Evolutionary conservation across 2,797 vertebrate genomes (phyloP).

Genomic region (Lateolabrax maculatus): DNA sequence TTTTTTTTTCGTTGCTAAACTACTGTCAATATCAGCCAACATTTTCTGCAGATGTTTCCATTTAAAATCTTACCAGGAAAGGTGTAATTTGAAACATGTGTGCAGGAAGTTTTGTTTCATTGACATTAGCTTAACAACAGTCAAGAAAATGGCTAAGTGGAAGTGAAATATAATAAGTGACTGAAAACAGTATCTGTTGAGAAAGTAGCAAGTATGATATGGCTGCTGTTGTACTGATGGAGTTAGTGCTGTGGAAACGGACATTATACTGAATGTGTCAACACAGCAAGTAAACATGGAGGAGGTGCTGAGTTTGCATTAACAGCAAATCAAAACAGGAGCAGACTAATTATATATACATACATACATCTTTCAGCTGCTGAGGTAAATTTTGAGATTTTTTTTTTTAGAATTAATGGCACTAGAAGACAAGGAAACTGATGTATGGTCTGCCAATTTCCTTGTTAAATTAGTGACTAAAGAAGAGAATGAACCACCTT

Average conservation of each 20-base stretch:
- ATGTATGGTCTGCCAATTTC: background rate
- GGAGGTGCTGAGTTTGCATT: background rate
- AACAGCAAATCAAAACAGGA: too few relatives aligned
- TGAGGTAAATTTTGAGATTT: background rate
- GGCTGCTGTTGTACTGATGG: background rate
- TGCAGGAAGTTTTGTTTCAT: background rate
- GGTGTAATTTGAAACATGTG: background rate
- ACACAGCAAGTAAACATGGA: background rate
- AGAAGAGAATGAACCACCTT: background rate
- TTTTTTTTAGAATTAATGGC: background rate
- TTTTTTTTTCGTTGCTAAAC: too few relatives aligned
- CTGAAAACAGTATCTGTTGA: too few relatives aligned
- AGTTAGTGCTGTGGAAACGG: background rate
- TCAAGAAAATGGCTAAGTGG: background rate
- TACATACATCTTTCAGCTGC: background rate
- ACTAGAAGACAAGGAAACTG: too few relatives aligned
- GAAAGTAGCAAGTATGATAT: too few relatives aligned
- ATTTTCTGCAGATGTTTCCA: background rate
- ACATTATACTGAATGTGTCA: too few relatives aligned
- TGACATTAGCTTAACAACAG: background rate
- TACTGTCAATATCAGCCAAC: too few relatives aligned
- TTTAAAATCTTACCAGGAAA: background rate
- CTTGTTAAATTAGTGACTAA: background rate
- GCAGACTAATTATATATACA: too few relatives aligned
- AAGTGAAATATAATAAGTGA: background rate